Evolutionary conservation across 2,113 vertebrate genomes (phyloP).

Genomic region (Coturnix japonica): DNA sequence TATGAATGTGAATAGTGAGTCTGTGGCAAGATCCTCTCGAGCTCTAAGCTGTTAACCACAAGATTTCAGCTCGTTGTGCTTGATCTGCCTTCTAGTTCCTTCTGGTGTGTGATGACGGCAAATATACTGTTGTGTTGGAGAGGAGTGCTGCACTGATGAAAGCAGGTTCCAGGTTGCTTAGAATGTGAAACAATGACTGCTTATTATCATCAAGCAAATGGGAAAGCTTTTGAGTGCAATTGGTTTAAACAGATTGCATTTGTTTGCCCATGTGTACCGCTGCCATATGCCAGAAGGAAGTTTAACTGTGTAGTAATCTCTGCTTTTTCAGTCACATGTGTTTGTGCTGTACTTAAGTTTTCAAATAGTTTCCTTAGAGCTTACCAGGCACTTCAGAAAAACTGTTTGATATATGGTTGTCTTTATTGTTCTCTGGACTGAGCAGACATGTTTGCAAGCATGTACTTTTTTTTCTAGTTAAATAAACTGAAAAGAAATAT

Average conservation of each 20-base stretch:
- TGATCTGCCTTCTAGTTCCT: background rate
- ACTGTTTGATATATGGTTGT: background rate
- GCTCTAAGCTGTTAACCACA: background rate
- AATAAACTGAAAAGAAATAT: background rate
- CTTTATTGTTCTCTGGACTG: background rate
- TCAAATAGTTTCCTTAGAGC: background rate
- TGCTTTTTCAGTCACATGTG: background rate
- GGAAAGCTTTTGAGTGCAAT: background rate
- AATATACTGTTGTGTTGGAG: background rate
- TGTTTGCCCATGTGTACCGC: background rate
- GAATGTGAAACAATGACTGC: background rate
- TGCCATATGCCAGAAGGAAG: background rate
- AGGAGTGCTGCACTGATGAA: background rate
- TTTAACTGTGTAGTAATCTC: background rate
- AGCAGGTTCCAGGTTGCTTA: background rate
- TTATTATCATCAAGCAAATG: background rate
- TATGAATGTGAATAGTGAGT: background rate
- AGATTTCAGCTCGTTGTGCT: background rate
- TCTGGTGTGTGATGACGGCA: background rate
- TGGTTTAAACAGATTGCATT: background rate
- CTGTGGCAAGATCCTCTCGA: no score
- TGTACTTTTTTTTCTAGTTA: accelerated
- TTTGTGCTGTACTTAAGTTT: background rate
- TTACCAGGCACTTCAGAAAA: background rate
- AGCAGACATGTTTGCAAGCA: accelerated